Percentiles rank a stretch among this genome's conserved stretches.
phyloP scores from a whole-genome alignment of 2,113 vertebrate genomes.

The Nothobranchius furzeri region DNA sequence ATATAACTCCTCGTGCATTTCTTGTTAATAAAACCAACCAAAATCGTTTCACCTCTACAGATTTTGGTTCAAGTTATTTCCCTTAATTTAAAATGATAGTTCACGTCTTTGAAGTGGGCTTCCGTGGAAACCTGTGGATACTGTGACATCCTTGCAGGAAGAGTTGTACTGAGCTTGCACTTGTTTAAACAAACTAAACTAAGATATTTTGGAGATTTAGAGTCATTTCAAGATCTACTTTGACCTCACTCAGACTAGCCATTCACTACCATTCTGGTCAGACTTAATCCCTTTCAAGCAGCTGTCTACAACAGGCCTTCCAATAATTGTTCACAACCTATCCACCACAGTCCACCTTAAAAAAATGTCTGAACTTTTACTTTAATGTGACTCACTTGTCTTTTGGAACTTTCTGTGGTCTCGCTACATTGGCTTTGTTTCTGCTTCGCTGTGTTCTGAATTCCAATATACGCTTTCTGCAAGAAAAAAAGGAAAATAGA shows the following conservation, averaged over 20 bases:
- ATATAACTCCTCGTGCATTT: background rate
- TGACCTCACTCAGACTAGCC: too few species aligned
- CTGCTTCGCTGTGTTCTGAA: conserved; percentile 9
- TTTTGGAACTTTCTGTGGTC: conserved; percentile 6
- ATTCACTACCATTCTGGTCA: too few species aligned
- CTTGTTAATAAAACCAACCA: background rate
- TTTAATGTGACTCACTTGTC: background rate
- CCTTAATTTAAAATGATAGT: background rate
- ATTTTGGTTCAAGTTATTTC: too few species aligned
- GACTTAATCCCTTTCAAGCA: background rate
- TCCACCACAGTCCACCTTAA: background rate
- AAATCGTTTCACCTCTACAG: too few species aligned
- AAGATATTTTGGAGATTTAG: too few species aligned
- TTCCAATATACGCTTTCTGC: conserved; percentile 19
- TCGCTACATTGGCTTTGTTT: conserved; percentile 16
- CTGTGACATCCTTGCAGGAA: too few species aligned
- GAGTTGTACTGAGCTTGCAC: too few species aligned
- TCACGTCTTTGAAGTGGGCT: background rate
- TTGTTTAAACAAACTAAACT: too few species aligned
- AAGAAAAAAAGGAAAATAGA: conserved; percentile 16
- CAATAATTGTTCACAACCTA: too few species aligned
- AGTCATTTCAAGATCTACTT: too few species aligned
- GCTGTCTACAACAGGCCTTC: too few species aligned
- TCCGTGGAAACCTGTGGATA: background rate
- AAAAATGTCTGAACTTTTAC: background rate